Percentiles rank a stretch among this genome's conserved stretches.
Evolutionary conservation across 2,113 vertebrate genomes (phyloP).

Genomic region (Python bivittatus): DNA sequence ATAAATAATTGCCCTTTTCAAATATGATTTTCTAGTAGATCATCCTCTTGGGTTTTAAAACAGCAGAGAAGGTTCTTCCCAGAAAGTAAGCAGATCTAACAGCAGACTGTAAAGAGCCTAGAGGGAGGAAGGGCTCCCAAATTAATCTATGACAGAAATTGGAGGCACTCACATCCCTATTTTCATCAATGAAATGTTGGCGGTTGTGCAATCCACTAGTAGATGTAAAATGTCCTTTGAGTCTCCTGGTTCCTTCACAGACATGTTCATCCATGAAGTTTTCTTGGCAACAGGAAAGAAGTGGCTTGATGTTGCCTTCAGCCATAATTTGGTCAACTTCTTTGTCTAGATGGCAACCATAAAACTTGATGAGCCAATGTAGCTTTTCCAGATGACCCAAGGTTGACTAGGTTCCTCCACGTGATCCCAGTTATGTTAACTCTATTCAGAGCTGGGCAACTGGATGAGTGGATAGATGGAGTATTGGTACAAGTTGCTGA

Average conservation of each 20-base stretch:
- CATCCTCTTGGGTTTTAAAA: background rate
- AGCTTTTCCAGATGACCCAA: background rate
- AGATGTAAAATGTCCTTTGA: background rate
- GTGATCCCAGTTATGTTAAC: background rate
- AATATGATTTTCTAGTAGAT: background rate
- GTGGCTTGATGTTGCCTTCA: background rate
- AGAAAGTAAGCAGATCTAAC: background rate
- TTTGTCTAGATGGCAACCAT: background rate
- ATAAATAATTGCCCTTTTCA: background rate
- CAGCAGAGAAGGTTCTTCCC: background rate
- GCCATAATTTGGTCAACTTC: background rate
- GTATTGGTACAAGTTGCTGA: background rate
- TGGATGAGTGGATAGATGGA: background rate
- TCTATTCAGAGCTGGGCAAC: background rate
- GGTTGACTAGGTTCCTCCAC: background rate
- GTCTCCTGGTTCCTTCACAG: background rate
- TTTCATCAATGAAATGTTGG: background rate
- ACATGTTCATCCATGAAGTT: background rate
- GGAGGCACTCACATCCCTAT: background rate
- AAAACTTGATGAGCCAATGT: background rate
- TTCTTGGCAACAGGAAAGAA: background rate
- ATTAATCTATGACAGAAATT: background rate
- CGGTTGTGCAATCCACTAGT: background rate
- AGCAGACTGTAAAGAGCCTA: background rate
- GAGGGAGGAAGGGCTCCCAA: background rate